Base-by-base conservation (phyloP, 2,113 vertebrate genomes). In the Argyrosomus japonicus region DNA sequence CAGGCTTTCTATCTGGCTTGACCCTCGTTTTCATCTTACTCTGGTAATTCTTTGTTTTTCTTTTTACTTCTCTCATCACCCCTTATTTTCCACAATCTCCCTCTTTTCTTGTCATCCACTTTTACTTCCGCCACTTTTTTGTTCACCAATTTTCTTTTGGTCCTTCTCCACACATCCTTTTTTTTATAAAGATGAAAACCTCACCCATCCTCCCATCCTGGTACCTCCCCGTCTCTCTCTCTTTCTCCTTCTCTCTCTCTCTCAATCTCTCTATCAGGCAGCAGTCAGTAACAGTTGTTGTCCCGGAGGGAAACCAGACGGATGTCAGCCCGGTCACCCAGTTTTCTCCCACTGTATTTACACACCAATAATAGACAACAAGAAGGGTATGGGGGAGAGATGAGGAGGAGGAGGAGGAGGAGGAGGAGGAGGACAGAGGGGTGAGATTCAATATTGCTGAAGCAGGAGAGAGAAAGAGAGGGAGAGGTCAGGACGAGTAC, bases 291-390 rank as follows among this genome's bases (percentile, higher is more conserved):
- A 25, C 15, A 69, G 40, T 40, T 58, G 48, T n/a, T 58, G 6
- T 40, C 54, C 74, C 3, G 40, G 27, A 72, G 27, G 62, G 68
- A 74, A 82, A 74, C 17, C 62, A 58, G 57, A 65, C 0, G 4
- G 68, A 48, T 48, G 61, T 67, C 45, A 68, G 43, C 62, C 60
- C 8, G 8, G 48, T 58, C 23, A 1, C 40, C 32, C 53, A 4
- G 6, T 43, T 45, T 57, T 64, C 43, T 51, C 17, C 8, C 13
- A 14, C 29, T 45, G 53, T 18, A 1, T 48, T 27, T 23, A 61
- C 47, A 63, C 72, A 61, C 23, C 29, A 15, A 32, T 56, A 69
- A 76, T 10, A 64, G 58, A 54, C 17, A 6, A 48, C 36, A 63
- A 63, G 47, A 45, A 32, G 29, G 50, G 19, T 1, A 17, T 6